Percentiles rank a stretch among this genome's conserved stretches.
Conservation (phyloP, 2,888 invertebrate genomes). For the Hypomecis punctinalis region DNA sequence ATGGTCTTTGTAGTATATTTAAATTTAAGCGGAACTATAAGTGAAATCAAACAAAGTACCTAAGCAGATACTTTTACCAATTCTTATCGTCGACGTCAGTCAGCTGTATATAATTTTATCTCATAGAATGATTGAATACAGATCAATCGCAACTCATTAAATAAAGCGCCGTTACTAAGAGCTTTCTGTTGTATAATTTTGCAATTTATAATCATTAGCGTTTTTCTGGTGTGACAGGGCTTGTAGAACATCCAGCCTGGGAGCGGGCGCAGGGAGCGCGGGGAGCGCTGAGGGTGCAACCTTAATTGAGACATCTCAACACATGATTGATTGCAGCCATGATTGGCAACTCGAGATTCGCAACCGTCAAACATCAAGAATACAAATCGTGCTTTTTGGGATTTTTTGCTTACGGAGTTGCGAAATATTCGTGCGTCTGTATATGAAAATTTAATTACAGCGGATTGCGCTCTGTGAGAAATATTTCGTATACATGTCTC, state of each 20-base stretch:
- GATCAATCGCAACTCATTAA: conserved; percentile 52
- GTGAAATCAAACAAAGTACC: not conserved
- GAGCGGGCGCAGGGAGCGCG: conserved; percentile 40
- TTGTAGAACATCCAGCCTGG: conserved; percentile 47
- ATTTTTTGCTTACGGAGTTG: conserved; percentile 55
- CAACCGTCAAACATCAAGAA: conserved; percentile 58
- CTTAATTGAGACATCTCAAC: conserved; percentile 79
- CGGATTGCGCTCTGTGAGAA: conserved; percentile 72
- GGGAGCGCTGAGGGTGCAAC: conserved; percentile 64
- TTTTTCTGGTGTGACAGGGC: conserved; percentile 66
- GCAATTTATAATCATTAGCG: conserved; percentile 80
- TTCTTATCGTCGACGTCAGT: conserved; percentile 7
- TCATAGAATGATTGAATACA: conserved; percentile 42
- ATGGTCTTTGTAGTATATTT: not conserved
- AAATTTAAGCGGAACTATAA: not conserved
- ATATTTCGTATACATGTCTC: conserved; percentile 63
- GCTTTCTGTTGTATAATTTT: conserved; percentile 71
- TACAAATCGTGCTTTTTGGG: conserved; percentile 62
- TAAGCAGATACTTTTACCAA: not conserved
- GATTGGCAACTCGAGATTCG: conserved; percentile 72
- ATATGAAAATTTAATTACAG: conserved; percentile 70
- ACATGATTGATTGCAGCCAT: conserved; percentile 77
- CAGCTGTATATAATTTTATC: not conserved
- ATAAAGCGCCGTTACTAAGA: conserved; percentile 62
- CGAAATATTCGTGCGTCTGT: conserved; percentile 55